Evolutionary conservation across 1,140 invertebrate genomes (phyloP).

Genomic region (Augochlora pura): DNA sequence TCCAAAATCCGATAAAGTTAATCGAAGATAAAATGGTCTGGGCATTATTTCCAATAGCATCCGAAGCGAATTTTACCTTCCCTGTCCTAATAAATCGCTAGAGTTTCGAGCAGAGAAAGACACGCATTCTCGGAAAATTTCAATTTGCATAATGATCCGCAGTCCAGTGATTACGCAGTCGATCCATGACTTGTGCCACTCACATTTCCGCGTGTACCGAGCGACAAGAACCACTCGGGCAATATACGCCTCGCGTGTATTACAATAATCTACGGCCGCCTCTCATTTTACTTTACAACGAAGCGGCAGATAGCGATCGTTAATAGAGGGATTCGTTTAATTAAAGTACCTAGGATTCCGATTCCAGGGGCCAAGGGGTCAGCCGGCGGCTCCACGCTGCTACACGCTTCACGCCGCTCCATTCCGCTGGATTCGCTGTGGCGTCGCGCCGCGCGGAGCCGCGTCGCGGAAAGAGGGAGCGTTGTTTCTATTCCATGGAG

Average conservation of each 20-base stretch:
- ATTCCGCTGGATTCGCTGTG: no score
- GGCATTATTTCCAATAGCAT: no score
- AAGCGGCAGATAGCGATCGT: neutral
- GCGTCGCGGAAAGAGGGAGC: conserved; percentile 33
- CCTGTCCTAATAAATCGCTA: no score
- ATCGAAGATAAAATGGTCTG: no score
- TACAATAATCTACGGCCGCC: neutral
- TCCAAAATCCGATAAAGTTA: no score
- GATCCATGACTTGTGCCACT: neutral
- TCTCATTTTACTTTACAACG: neutral
- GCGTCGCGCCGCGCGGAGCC: no score
- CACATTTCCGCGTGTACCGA: neutral
- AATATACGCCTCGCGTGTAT: neutral
- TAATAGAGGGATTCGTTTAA: conserved; percentile 22
- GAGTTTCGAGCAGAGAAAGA: no score
- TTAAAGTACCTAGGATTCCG: conserved; percentile 24
- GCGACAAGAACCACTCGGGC: neutral
- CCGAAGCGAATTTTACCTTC: no score
- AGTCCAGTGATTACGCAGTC: neutral
- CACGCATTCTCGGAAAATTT: no score
- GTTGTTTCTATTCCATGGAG: conserved; percentile 75
- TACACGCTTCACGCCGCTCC: no score
- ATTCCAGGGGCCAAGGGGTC: conserved; percentile 13
- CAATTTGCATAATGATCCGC: neutral
- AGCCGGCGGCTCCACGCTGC: neutral